These are phyloP conservation scores for Listrodromus nycthemerus DNA, from an alignment of 2,888 invertebrate genomes.

Conservation along the genomic window DNA sequence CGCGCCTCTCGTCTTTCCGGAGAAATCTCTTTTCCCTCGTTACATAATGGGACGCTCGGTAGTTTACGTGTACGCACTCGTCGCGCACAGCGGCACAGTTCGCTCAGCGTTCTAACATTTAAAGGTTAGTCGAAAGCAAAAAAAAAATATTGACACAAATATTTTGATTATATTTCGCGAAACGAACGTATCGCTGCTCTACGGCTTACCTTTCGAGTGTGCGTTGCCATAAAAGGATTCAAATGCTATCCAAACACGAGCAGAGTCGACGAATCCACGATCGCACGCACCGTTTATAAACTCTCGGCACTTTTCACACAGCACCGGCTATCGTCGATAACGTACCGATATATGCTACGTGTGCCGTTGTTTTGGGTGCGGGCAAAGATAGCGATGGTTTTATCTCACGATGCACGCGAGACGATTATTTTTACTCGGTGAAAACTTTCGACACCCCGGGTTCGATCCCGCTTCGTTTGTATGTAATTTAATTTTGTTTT, in stretches of 20 bases:
- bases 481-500: not conserved
- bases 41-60: constrained; percentile 55
- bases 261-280: constrained; percentile 21
- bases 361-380: not conserved
- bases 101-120: constrained; percentile 1
- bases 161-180: not conserved
- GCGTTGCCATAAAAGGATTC: constrained; percentile 34
- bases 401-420: not conserved
- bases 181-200: not conserved
- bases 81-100: not conserved
- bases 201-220: constrained; percentile 27
- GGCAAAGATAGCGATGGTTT: not conserved
- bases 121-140: not conserved
- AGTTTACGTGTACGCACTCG: constrained; percentile 51
- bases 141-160: not conserved
- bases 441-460: not conserved
- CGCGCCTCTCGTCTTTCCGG: constrained; percentile 51
- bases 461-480: not conserved
- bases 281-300: constrained; percentile 31
- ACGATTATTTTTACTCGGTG: not conserved
- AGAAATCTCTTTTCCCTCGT: constrained; percentile 66
- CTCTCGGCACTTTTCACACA: constrained; percentile 3
- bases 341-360: not conserved
- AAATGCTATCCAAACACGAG: constrained; percentile 30
- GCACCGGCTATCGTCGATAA: not conserved